These are phyloP conservation scores for Tachystola acroxantha DNA, from an alignment of 2,888 invertebrate species.

Conservation along the genomic window DNA sequence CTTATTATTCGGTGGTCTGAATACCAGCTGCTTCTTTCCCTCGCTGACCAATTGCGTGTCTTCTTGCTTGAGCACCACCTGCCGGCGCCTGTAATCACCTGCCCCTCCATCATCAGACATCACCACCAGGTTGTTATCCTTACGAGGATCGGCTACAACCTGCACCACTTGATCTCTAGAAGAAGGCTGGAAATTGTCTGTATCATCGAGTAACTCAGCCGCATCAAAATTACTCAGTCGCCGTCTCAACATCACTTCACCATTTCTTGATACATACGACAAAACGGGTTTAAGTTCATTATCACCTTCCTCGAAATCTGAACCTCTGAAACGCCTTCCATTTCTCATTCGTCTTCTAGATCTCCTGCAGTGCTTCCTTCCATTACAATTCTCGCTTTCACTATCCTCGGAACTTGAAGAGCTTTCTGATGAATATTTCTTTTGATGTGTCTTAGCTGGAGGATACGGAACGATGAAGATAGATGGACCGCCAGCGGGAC, in stretches of 20 bases:
- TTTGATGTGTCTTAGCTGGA: not conserved
- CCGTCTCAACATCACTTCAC: not conserved
- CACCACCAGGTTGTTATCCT: not conserved
- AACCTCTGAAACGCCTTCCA: not conserved
- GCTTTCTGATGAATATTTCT: not conserved
- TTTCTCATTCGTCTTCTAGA: not conserved
- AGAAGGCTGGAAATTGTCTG: too few species aligned
- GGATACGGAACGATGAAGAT: not conserved
- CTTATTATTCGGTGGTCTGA: not conserved
- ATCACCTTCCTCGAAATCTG: not conserved
- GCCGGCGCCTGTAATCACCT: not conserved
- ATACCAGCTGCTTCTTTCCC: not conserved
- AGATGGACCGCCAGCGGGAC: not conserved
- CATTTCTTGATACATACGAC: not conserved
- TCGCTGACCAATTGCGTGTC: not conserved
- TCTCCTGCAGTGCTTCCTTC: not conserved
- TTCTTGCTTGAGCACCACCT: not conserved
- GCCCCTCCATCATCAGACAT: not conserved
- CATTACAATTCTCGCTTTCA: not conserved
- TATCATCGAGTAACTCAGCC: not conserved
- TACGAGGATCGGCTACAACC: not conserved
- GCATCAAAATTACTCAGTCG: not conserved
- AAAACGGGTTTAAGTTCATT: not conserved
- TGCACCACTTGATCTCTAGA: not conserved
- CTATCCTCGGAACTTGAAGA: not conserved